Percentiles rank a stretch among this genome's conserved stretches.
Evolutionary conservation across 2,888 invertebrate genomes (phyloP).

Genomic region (Liopterus haemorrhoidalis): DNA sequence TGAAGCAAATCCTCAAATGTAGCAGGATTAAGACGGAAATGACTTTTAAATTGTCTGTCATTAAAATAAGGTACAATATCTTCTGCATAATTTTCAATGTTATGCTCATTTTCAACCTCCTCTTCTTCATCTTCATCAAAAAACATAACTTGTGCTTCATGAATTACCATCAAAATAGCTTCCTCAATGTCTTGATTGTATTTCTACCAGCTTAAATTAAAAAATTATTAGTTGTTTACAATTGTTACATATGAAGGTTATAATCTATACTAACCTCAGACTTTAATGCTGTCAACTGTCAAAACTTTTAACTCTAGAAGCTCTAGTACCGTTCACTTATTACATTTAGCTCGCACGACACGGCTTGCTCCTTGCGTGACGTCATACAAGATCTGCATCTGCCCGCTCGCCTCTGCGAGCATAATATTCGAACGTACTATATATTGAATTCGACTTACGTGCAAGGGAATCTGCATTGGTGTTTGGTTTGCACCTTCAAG

Average conservation of each 20-base stretch:
- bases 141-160: background rate
- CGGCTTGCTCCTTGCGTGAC: too few relatives aligned
- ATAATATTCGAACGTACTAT: slow-evolving; percentile 1
- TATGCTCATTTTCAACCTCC: background rate
- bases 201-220: background rate
- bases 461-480: too few relatives aligned
- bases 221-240: too few relatives aligned
- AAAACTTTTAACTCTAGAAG: too few relatives aligned
- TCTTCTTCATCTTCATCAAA: slow-evolving; percentile 1
- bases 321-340: too few relatives aligned
- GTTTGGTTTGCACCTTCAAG: too few relatives aligned
- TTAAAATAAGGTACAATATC: slow-evolving; percentile 1
- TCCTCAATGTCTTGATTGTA: background rate
- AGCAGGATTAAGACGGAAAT: background rate
- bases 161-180: background rate
- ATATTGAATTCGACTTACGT: too few relatives aligned
- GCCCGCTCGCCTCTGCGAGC: background rate
- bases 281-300: background rate
- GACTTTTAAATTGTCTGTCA: background rate
- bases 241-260: too few relatives aligned
- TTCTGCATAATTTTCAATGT: slow-evolving; percentile 6
- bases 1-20: slow-evolving; percentile 2
- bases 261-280: background rate
- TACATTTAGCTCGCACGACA: too few relatives aligned
- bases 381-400: slow-evolving; percentile 1